A percentile compares a stretch with the other conserved stretches of the same genome.
Conservation (phyloP, 2,113 vertebrate species). For the Pseudolaguvia tuberculata region DNA sequence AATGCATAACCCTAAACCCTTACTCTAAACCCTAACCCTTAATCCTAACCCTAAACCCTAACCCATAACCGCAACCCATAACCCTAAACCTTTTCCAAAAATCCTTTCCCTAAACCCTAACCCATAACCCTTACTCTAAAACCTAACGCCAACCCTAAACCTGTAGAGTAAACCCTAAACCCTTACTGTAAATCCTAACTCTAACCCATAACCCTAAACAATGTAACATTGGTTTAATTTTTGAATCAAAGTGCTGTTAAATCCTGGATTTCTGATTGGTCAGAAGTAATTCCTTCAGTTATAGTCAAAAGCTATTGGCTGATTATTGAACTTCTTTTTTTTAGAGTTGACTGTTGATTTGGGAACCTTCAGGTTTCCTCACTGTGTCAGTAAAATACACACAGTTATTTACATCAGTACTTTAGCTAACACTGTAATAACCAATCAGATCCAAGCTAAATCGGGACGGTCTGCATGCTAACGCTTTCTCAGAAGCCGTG, state of each 20-base stretch:
- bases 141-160: too few relatives aligned
- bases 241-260: not conserved
- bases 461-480: not conserved
- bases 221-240: not conserved
- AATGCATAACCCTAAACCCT: too few relatives aligned
- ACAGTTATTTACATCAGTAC: not conserved
- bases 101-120: too few relatives aligned
- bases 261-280: not conserved
- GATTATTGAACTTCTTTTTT: not conserved
- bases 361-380: not conserved
- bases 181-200: too few relatives aligned
- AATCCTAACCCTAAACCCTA: too few relatives aligned
- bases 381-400: not conserved
- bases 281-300: not conserved
- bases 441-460: not conserved
- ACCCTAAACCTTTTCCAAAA: too few relatives aligned
- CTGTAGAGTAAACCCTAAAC: too few relatives aligned
- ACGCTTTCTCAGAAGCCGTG: conserved; percentile 16
- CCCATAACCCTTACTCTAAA: too few relatives aligned
- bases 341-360: not conserved
- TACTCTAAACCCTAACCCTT: too few relatives aligned
- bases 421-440: not conserved
- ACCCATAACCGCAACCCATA: too few relatives aligned
- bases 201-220: too few relatives aligned
- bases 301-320: not conserved